phyloP scores from a whole-genome alignment of 2,888 invertebrate genomes.

The Pachycephus smyrnensis region DNA sequence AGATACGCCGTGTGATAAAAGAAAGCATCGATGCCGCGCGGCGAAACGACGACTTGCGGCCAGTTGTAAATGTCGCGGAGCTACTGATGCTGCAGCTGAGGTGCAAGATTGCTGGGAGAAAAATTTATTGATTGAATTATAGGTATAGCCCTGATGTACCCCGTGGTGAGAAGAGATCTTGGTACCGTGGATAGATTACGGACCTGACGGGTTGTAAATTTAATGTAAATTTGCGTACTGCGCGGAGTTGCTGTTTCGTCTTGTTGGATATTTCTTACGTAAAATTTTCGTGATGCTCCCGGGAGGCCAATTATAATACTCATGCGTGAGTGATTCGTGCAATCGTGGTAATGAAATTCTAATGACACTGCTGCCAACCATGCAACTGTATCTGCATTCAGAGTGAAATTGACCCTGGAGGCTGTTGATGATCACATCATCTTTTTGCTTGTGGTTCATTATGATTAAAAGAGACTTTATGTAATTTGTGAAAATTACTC shows the following conservation, averaged over 20 bases:
- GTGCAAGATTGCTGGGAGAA: background rate
- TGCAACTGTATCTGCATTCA: conserved; percentile 26
- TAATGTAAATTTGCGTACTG: background rate
- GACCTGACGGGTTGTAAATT: background rate
- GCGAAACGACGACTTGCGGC: background rate
- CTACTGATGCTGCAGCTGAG: background rate
- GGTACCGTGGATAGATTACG: conserved; percentile 2
- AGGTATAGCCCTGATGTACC: background rate
- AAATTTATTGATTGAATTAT: background rate
- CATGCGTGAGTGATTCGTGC: conserved; percentile 41
- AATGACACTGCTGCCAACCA: conserved; percentile 55
- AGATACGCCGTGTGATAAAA: background rate
- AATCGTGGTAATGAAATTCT: conserved; percentile 58
- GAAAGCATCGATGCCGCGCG: background rate
- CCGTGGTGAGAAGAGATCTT: background rate
- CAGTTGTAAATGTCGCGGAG: background rate
- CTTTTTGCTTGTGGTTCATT: background rate
- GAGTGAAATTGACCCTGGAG: background rate
- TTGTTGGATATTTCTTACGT: background rate
- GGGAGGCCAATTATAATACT: conserved; percentile 57
- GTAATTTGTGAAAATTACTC: background rate
- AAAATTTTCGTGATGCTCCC: conserved; percentile 18
- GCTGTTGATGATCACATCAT: background rate
- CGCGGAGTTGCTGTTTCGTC: background rate
- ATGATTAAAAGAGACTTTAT: background rate